phyloP scores from a whole-genome alignment of 2,888 invertebrate species.

The Athetis lepigone region DNA sequence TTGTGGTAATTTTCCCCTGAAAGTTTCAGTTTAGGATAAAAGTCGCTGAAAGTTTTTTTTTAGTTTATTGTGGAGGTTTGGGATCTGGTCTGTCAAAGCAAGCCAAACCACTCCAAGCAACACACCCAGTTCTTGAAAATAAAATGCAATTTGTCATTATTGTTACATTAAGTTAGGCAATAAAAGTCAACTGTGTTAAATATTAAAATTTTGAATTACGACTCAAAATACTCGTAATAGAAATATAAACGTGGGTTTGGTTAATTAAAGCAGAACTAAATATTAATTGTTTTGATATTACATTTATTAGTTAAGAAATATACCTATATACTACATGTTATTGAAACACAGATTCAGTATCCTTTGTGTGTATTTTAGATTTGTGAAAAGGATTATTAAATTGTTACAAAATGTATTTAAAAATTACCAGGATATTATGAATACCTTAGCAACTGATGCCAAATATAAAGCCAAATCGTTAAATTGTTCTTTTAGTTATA shows the following conservation, averaged over 20 bases:
- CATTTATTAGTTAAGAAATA: constrained; percentile 31
- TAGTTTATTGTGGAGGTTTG: constrained; percentile 22
- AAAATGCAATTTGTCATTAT: no score
- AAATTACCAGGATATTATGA: constrained; percentile 10
- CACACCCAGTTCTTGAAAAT: no score
- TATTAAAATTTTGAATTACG: no score
- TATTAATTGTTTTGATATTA: constrained; percentile 25
- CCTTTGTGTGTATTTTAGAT: constrained; percentile 10
- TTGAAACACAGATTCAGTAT: constrained; percentile 19
- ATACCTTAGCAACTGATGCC: constrained; percentile 45
- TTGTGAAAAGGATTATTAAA: constrained; percentile 4
- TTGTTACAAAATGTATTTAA: no score
- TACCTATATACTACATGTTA: constrained; percentile 38
- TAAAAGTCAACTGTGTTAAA: no score
- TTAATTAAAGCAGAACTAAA: background rate
- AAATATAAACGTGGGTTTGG: background rate
- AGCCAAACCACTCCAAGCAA: no score
- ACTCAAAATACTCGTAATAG: no score
- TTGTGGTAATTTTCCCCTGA: constrained; percentile 13
- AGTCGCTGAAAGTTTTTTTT: constrained; percentile 15
- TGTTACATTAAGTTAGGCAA: no score
- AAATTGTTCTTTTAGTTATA: constrained; percentile 32
- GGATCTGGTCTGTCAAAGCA: background rate
- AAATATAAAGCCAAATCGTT: constrained; percentile 60
- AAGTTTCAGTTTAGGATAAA: constrained; percentile 11